These are phyloP conservation scores for Ylistrum balloti DNA, from an alignment of 1,140 invertebrate genomes.

Conservation along the genomic window DNA sequence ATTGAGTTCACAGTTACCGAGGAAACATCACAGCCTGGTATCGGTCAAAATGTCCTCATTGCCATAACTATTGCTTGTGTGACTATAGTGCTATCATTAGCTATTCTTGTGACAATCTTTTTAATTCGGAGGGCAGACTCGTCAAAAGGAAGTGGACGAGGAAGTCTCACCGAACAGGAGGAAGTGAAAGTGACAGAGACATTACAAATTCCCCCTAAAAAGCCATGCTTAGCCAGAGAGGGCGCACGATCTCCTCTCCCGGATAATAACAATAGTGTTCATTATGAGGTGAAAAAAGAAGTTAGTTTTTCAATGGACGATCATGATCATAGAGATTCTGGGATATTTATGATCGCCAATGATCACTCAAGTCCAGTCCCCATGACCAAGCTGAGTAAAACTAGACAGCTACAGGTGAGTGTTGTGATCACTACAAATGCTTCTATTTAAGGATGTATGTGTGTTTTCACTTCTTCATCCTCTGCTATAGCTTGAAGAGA, in stretches of 20 bases:
- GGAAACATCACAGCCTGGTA: slow-evolving; percentile 47
- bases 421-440: not conserved
- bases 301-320: slow-evolving; percentile 64
- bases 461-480: too few species aligned
- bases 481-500: too few species aligned
- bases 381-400: slow-evolving; percentile 46
- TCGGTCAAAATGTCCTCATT: slow-evolving; percentile 63
- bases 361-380: slow-evolving; percentile 45
- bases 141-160: slow-evolving; percentile 45
- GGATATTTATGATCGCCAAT: slow-evolving; percentile 62
- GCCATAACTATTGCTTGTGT: slow-evolving; percentile 62
- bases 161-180: slow-evolving; percentile 43
- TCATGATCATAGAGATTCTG: slow-evolving; percentile 58
- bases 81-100: slow-evolving; percentile 61
- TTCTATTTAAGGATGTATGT: not conserved
- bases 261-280: slow-evolving; percentile 53
- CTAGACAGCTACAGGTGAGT: not conserved
- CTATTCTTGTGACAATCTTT: slow-evolving; percentile 62
- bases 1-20: not conserved
- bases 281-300: slow-evolving; percentile 57
- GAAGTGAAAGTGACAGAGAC: slow-evolving; percentile 60
- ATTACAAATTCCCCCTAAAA: slow-evolving; percentile 57
- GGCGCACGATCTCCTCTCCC: slow-evolving; percentile 48
- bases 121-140: slow-evolving; percentile 55
- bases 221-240: slow-evolving; percentile 58